These are phyloP conservation scores for Doris montereyensis DNA, from an alignment of 2,888 invertebrate genomes.

Conservation along the genomic window DNA sequence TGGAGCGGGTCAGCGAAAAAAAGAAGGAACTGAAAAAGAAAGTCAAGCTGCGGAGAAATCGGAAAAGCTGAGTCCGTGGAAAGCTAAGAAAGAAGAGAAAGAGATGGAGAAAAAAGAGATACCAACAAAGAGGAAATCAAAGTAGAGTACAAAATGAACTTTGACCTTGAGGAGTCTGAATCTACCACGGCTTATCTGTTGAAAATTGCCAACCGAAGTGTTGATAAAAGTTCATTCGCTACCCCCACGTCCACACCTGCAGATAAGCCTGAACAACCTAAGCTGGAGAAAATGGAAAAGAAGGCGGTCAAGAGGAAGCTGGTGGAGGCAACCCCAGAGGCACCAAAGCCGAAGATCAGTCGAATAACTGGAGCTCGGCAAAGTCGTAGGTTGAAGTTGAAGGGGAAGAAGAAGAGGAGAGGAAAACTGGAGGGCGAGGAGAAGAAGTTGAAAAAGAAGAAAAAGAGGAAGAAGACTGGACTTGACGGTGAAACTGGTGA, in stretches of 20 bases:
- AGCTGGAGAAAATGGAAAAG: neutral
- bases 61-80: no score
- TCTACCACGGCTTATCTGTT: no score
- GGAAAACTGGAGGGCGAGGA: slow-evolving; percentile 14
- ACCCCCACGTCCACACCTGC: no score
- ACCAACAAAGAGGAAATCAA: no score
- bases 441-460: slow-evolving; percentile 26
- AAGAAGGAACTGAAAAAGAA: neutral
- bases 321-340: neutral
- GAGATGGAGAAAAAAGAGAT: neutral
- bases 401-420: slow-evolving; percentile 32
- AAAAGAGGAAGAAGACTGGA: neutral
- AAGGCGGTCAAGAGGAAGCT: slow-evolving; percentile 12
- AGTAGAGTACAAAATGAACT: no score
- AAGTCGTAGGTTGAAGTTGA: slow-evolving; percentile 29
- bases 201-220: no score
- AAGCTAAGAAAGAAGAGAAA: neutral
- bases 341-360: neutral
- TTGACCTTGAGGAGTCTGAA: no score
- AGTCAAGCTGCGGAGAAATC: neutral
- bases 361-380: slow-evolving; percentile 28
- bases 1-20: neutral
- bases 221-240: no score
- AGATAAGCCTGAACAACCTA: no score
- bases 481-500: no score